These are phyloP conservation scores for Zosterops hypoxanthus DNA, from an alignment of 2,113 vertebrate species.

Conservation along the genomic window DNA sequence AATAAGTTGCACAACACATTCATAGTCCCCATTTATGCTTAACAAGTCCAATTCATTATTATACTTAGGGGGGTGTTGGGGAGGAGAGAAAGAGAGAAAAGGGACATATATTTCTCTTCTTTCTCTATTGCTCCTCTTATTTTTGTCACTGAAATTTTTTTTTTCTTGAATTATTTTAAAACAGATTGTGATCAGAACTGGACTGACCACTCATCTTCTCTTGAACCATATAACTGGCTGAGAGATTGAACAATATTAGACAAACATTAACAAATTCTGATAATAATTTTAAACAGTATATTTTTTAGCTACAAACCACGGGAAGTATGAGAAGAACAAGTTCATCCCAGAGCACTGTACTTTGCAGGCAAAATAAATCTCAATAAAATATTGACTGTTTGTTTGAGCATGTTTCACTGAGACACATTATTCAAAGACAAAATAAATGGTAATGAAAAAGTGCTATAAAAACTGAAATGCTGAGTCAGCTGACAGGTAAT, in stretches of 20 bases:
- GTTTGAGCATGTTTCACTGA: neutral
- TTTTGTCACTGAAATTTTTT: neutral
- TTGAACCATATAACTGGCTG: neutral
- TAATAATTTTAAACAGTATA: neutral
- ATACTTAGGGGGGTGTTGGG: fast-evolving
- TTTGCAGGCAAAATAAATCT: neutral
- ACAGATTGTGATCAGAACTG: neutral
- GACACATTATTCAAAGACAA: neutral
- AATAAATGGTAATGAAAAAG: neutral
- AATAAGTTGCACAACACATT: neutral
- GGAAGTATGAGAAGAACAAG: neutral
- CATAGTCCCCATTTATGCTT: neutral
- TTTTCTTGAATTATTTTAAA: neutral
- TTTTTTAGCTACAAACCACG: neutral
- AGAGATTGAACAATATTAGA: neutral
- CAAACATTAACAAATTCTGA: neutral
- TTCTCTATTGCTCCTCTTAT: neutral
- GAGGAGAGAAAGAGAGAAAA: neutral
- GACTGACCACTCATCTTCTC: neutral
- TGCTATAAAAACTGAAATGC: neutral
- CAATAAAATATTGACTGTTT: neutral
- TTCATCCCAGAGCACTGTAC: neutral
- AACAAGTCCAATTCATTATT: neutral
- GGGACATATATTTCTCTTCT: fast-evolving
- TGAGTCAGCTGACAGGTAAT: neutral